Evolutionary conservation across 2,888 invertebrate genomes (phyloP), one percentile per base, ranked within the genome.

Genomic region (Xestobium rufovillosum): DNA sequence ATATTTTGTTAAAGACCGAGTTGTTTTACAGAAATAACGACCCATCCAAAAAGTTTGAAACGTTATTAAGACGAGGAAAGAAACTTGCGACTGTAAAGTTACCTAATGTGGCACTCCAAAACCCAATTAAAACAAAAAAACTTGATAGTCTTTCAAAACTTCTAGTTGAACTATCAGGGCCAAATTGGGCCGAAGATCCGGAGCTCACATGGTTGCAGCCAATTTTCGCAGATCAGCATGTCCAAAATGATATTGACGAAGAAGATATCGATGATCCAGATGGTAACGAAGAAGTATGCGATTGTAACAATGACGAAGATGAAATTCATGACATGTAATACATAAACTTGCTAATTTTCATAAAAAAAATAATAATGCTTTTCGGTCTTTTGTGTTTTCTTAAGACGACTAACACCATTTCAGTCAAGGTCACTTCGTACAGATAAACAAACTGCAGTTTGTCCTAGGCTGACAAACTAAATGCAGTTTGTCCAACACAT

Each of bases 61-160:
- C 39, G 2, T 36, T 42, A 36, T 39, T 42, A 42, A 39, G 34
- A 42, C 27, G 39, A 11, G 27, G 34, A 32, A 39, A 36, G 28
- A 27, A 27, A 12, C 28, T 27, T 27, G 28, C 4, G 11, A 27
- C 28, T 27, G 11, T 27, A 27, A 27, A 27, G 28, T 27, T 27
- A 11, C 28, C 28, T 27, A n/a, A 27, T 31, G 29, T 37, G 23
- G 12, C 28, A 37, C 37, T 34, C 37, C 32, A 37, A 33, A 37
- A 37, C 28, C n/a, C 8, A 27, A 27, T 27, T 34, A 39, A 30
- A 39, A 26, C 25, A 39, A 29, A 39, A 36, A 36, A 39, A 36
- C 35, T 39, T 14, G 11, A 39, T 9, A 39, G 35, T 36, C 31
- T 36, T 23, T 29, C 28, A 36, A 31, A 39, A 36, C 36, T 39